These are phyloP conservation scores for Saccostrea echinata DNA, from an alignment of 1,140 invertebrate species.

Conservation along the genomic window DNA sequence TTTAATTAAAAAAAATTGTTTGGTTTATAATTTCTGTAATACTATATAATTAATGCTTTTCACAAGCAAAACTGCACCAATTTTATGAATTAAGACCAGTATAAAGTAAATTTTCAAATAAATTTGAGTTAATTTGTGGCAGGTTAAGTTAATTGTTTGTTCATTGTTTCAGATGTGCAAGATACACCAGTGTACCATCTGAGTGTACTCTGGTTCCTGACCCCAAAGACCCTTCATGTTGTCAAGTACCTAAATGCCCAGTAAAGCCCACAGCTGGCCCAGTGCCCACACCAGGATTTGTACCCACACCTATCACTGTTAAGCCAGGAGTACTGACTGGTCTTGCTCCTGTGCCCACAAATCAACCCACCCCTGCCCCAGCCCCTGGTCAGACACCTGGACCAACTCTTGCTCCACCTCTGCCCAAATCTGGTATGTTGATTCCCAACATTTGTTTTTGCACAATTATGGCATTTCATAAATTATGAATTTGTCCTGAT, in stretches of 20 bases:
- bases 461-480: no score
- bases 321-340: conserved; percentile 66
- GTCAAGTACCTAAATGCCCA: conserved; percentile 66
- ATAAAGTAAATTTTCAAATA: no score
- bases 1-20: no score
- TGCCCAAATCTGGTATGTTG: conserved; percentile 52
- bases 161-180: conserved; percentile 64
- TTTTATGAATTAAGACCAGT: no score
- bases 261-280: conserved; percentile 61
- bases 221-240: conserved; percentile 70
- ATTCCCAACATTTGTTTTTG: no score
- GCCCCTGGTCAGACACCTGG: conserved; percentile 46
- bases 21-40: no score
- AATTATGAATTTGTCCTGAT: no score
- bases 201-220: conserved; percentile 67
- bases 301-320: conserved; percentile 63
- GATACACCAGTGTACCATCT: conserved; percentile 59
- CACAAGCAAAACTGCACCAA: no score
- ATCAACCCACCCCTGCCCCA: conserved; percentile 54
- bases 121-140: no score
- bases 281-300: conserved; percentile 63
- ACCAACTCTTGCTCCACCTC: conserved; percentile 43
- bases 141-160: no score
- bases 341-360: conserved; percentile 61
- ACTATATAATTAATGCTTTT: no score